Evolutionary conservation across 1,140 invertebrate genomes (phyloP), one percentile per base, ranked within the genome.

Genomic region (Coenobita brevimanus): DNA sequence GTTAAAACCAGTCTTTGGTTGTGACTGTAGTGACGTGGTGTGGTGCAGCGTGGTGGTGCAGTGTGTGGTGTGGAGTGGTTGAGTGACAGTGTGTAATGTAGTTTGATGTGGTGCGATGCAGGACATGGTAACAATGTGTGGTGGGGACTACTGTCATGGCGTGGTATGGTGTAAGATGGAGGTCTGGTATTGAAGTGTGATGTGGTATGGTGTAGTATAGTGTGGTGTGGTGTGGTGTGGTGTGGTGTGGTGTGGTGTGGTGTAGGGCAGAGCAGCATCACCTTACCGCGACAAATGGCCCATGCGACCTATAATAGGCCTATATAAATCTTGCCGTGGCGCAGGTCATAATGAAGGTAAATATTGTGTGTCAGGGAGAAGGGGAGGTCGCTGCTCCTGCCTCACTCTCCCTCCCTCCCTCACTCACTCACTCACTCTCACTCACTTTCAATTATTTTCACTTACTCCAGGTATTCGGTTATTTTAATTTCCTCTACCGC

Each of bases 221-320:
- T 27, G 17, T 27, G 21, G 2, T n/a, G 3, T 21, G 21, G 60
- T 3, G 17, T 3, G n/a, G 60, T 62, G 27, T 27, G 4, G 60
- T 62, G 60, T n/a, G n/a, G n/a, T n/a, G n/a, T n/a, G n/a, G n/a
- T n/a, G n/a, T n/a, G 60, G 4, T 43, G 24, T 0, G 41, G 36
- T 36, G 33, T 41, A 75, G n/a, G 24, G 36, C 43, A 24, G 43
- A 27, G 75, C 62, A 46, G 80, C 80, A 69, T 82, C 80, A 83
- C 67, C 46, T 73, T 50, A 71, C 81, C 36, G 15, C 82, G 67
- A 75, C 76, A 86, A 86, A 86, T 80, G 84, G 84, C 24, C 75
- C 84, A 80, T 86, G 71, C 75, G 84, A 86, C 75, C 84, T 86
- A 69, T 80, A 80, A 86, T 80, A 86, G 84, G 84, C 84, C 84